Evolutionary conservation across 2,888 invertebrate species (phyloP).

Genomic region (Agrochola litura): DNA sequence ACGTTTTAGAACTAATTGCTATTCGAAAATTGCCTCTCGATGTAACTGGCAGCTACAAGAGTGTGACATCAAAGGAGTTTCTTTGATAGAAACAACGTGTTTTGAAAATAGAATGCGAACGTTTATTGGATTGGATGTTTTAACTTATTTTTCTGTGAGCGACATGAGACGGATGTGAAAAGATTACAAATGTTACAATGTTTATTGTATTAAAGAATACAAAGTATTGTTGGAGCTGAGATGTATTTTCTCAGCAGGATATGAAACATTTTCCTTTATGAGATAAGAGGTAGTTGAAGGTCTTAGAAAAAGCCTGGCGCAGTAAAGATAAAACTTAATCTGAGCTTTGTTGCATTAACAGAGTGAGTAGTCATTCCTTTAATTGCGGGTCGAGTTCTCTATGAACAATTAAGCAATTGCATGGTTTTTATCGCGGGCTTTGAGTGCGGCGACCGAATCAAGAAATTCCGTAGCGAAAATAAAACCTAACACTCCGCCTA

Average conservation of each 20-base stretch:
- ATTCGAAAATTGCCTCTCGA: constrained; percentile 55
- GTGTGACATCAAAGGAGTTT: constrained; percentile 43
- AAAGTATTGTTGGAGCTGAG: constrained; percentile 27
- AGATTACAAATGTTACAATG: constrained; percentile 46
- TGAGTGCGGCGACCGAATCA: no score
- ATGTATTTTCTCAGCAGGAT: constrained; percentile 44
- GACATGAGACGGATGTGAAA: constrained; percentile 33
- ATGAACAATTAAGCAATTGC: no score
- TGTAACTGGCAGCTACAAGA: constrained; percentile 22
- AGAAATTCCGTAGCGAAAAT: no score
- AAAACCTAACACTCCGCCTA: no score
- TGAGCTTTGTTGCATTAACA: constrained; percentile 8
- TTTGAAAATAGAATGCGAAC: constrained; percentile 37
- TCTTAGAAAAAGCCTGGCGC: constrained; percentile 5
- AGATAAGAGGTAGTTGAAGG: constrained; percentile 34
- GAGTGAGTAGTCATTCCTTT: constrained; percentile 43
- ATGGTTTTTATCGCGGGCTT: no score
- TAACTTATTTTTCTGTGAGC: constrained; percentile 36
- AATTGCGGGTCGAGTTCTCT: constrained; percentile 27
- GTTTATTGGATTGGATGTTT: constrained; percentile 41
- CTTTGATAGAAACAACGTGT: constrained; percentile 35
- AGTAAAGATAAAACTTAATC: constrained; percentile 34
- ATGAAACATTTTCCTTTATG: constrained; percentile 38
- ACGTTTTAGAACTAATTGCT: constrained; percentile 59
- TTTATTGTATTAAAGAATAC: constrained; percentile 49